Conservation (phyloP, 1,140 invertebrate genomes). For the Atta colombica region DNA sequence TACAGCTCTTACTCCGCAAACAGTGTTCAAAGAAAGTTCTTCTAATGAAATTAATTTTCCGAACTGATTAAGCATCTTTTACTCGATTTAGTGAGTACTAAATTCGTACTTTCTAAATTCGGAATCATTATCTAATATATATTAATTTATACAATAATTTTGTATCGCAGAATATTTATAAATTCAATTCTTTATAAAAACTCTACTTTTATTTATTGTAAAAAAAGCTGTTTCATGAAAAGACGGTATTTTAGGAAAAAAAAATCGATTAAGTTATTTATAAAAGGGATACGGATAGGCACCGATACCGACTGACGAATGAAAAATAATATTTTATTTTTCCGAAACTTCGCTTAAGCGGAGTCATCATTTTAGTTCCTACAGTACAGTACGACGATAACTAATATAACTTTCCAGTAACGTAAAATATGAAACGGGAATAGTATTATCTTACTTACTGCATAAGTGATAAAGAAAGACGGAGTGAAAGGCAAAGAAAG, state of each 20-base stretch:
- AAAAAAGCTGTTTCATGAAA: not conserved
- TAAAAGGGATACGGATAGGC: not conserved
- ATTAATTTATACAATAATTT: constrained; percentile 4
- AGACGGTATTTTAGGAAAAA: not conserved
- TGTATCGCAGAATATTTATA: not conserved
- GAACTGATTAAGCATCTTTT: not conserved
- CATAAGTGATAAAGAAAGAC: constrained; percentile 10
- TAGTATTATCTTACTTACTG: constrained; percentile 77
- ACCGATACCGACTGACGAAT: constrained; percentile 38
- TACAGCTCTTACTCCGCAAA: not conserved
- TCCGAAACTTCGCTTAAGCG: constrained; percentile 72
- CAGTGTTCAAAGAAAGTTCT: constrained; percentile 1
- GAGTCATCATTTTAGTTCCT: constrained; percentile 85
- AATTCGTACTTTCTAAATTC: not conserved
- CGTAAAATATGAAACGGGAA: constrained; percentile 36
- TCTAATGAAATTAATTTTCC: constrained; percentile 7
- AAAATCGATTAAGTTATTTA: not conserved
- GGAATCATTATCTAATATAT: not conserved
- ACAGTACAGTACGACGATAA: constrained; percentile 77
- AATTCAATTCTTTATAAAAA: not conserved
- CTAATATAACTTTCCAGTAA: constrained; percentile 76
- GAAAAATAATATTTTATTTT: constrained; percentile 68
- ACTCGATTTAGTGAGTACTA: not conserved
- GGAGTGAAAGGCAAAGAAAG: constrained; percentile 1
- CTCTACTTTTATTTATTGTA: not conserved